Evolutionary conservation across 2,113 vertebrate species (phyloP), one percentile per base, ranked within the genome.

Genomic region (Leucoraja erinaceus): DNA sequence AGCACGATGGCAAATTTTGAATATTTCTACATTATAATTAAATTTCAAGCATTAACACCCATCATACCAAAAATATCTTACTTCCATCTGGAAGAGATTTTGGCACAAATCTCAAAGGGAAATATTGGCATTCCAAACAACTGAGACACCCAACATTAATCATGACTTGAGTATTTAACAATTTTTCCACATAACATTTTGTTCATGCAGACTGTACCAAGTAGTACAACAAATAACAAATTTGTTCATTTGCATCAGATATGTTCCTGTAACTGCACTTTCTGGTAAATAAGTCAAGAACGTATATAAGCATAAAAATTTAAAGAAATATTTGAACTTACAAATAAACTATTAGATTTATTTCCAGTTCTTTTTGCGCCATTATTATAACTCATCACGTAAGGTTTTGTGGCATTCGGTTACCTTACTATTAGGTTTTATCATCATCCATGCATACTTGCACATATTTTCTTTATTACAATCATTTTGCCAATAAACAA

Each of bases 371-470:
- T 83, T 79, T 20, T 31, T 47, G 33, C 3, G 0, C 81, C 22
- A 25, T 14, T 91, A 91, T 95, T 95, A 98, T 68, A 98, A 94
- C 93, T 98, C 97, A 93, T 97, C 96, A 93, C 95, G 97, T 93
- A 93, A 95, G 93, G 96, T 97, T 0, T 94, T 81, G 70, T 94
- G 94, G 47, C 94, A 93, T 77, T 93, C 94, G 77, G 95, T 0
- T 38, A 95, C 76, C 93, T 95, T 94, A 0, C 94, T 72, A 2
- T 84, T 94, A 4, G 97, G 97, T 94, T 95, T 97, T 93, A 97
- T 93, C 96, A 97, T 97, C 97, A 98, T 97, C 96, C 96, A 97
- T 5, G 97, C 96, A 56, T 97, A 97, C 86, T 98, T 98, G 94
- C 97, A 97, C 5, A 95, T 59, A 1, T 76, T 94, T 88, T 96